Base-by-base conservation (phyloP, 2,797 vertebrate genomes). In the Acanthurus lineatus region DNA sequence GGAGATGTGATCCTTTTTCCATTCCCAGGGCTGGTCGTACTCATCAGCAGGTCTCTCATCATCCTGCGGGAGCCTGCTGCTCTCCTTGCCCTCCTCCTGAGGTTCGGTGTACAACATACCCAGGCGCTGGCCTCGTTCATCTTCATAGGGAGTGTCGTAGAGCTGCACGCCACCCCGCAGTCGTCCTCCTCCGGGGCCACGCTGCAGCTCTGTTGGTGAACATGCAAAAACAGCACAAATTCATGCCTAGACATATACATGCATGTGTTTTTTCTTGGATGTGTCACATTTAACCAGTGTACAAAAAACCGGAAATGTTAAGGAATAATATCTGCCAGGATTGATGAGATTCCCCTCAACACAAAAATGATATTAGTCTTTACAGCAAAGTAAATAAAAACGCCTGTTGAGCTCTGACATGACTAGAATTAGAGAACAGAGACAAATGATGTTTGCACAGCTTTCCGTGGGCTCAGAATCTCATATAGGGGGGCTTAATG, bases 21-120 rank as follows among this genome's bases (percentile, higher is more conserved):
- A 98, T 76, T 99, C 97, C 97, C 97, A 98, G 63, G 97, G 97
- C 85, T 98, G 98, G 85, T 99, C 98, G 0, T 99, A 99, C 82
- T 99, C 98, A 0, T 98, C 97, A 0, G 97, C 97, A 0, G 97
- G 97, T 77, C 97, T 95, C 83, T 98, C 98, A 0, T 99, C 98
- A 0, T 97, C 96, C 58, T 93, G 96, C 1, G 97, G 98, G 75
- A 97, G 93, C 60, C 95, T 95, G 89, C 95, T 95, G 89, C 95
- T 97, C 84, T 96, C 94, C 1, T 92, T 94, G 66, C 88, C 83
- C 0, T 93, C 86, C n/a, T 95, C 94, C 3, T 85, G 88, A 61
- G 73, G 44, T 15, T 94, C 93, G 14, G 73, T 83, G 0, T 84
- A 90, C 3, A 77, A 80, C 0, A 84, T 83, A 40, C 87, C 90